A percentile compares a stretch with the other conserved stretches of the same genome.
Conservation (phyloP, 2,888 invertebrate species). For the Tipula unca region DNA sequence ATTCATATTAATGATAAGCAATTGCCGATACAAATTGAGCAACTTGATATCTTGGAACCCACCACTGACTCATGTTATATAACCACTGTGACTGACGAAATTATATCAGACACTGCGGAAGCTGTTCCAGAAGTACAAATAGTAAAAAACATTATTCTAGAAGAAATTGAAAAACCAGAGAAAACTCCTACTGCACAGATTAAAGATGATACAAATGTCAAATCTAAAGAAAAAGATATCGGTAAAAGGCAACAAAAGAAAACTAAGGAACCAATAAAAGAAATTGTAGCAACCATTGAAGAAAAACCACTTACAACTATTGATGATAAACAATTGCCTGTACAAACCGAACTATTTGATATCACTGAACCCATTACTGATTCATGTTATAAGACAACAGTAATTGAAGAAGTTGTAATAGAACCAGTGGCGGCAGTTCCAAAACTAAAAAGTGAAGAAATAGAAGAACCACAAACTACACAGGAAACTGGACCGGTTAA, state of each 20-base stretch:
- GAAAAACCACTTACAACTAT: not conserved
- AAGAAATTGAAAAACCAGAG: not conserved
- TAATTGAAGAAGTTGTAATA: not conserved
- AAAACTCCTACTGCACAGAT: not conserved
- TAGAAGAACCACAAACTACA: not conserved
- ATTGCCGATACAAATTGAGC: too few species aligned
- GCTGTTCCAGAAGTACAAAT: not conserved
- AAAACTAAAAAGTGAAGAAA: not conserved
- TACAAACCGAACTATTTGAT: not conserved
- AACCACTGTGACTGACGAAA: not conserved
- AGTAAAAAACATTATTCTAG: not conserved
- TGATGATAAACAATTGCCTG: not conserved
- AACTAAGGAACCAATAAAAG: not conserved
- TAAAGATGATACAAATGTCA: not conserved
- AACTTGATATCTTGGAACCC: too few species aligned
- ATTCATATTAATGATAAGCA: not conserved
- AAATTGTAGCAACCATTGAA: not conserved
- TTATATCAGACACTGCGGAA: not conserved
- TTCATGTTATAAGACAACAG: not conserved
- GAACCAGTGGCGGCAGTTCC: not conserved
- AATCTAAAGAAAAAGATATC: not conserved
- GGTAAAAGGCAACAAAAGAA: not conserved
- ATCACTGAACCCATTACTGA: not conserved
- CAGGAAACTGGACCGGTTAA: not conserved
- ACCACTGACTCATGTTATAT: not conserved